Percentiles rank a stretch among this genome's conserved stretches.
Evolutionary conservation across 2,888 invertebrate species (phyloP).

Genomic region (Leptinotarsa juncta): DNA sequence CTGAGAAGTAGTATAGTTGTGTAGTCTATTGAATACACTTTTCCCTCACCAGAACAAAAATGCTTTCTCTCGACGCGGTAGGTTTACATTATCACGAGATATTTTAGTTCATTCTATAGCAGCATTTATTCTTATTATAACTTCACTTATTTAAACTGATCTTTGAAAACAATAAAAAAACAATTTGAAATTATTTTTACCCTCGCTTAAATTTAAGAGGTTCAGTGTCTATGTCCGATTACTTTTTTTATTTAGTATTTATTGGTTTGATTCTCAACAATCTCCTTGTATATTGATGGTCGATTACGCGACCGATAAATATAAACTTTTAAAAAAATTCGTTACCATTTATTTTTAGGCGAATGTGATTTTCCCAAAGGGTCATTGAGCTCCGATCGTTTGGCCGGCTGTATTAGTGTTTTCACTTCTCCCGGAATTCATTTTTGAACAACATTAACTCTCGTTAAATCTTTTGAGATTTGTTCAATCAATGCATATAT

Average conservation of each 20-base stretch:
- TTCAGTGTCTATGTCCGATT: background rate
- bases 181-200: background rate
- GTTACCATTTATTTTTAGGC: constrained; percentile 5
- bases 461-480: too few relatives aligned
- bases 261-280: background rate
- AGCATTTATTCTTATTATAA: background rate
- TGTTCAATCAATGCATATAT: too few relatives aligned
- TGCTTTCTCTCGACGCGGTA: too few relatives aligned
- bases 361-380: background rate
- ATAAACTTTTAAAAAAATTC: background rate
- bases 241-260: background rate
- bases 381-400: background rate
- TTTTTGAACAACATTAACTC: too few relatives aligned
- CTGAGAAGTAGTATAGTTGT: too few relatives aligned
- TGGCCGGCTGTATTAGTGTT: background rate
- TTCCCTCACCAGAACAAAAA: too few relatives aligned
- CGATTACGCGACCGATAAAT: background rate
- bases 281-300: background rate
- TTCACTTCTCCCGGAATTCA: background rate
- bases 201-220: background rate
- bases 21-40: too few relatives aligned
- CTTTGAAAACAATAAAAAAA: background rate
- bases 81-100: too few relatives aligned
- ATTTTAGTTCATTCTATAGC: too few relatives aligned
- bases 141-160: background rate